Evolutionary conservation across 2,797 vertebrate species (phyloP), one percentile per base, ranked within the genome.

Genomic region (Ptychadena robeensis): DNA sequence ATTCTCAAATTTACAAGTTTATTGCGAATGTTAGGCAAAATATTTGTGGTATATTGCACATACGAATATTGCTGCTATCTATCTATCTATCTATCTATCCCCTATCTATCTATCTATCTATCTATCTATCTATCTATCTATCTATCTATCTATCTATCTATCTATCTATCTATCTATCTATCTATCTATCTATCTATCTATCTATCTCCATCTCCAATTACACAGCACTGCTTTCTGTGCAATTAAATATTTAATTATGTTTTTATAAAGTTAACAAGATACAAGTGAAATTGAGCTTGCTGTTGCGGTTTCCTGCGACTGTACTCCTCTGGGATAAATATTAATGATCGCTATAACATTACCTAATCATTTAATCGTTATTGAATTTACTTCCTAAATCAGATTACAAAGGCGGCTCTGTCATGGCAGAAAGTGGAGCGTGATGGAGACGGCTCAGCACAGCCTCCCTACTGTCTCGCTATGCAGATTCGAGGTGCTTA

Each of bases 311-410:
- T 35, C 53, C 7, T 53, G 79, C 48, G 38, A 66, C 64, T 27
- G 63, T 68, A 74, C 59, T 76, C 64, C 64, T 61, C 31, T 12
- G 72, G 40, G 73, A 69, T 70, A 68, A 59, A 81, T 65, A 82
- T 82, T 74, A 82, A 68, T 69, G 61, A 68, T 53, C 35, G 64
- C 65, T 44, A 59, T 44, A 14, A 70, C 44, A 44, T 64, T 65
- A 38, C 37, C 28, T 72, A 71, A 83, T 82, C 59, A 78, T 83
- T 70, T 37, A n/a, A 78, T 82, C 73, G 69, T 82, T 68, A 70
- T 69, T 70, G 81, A 77, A 65, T 83, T 65, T 65, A 30, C 67
- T 78, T 53, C 74, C 67, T 78, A 30, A 78, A 78, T 78, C 37
- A 72, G 44, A 77, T 78, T 37, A 82, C 70, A 79, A 68, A 59